Evolutionary conservation across 92 coral and sea anemone genomes (phyloP).

Genomic region (Blastomussa wellsi): DNA sequence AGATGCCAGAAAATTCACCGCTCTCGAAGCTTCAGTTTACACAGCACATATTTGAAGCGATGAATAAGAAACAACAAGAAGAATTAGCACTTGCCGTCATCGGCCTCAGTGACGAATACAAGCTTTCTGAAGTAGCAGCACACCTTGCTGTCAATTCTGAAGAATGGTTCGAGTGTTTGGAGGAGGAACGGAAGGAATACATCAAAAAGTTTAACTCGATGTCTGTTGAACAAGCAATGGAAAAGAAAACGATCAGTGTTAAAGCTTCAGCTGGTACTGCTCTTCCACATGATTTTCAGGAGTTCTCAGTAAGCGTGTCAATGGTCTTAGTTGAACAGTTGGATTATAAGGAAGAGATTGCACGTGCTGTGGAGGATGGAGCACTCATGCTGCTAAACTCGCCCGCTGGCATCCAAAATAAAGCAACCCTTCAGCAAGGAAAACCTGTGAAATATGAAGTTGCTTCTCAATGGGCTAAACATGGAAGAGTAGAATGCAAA

Average conservation of each 20-base stretch:
- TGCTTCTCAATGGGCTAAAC: too few species aligned
- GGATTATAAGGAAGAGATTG: slow-evolving; percentile 40
- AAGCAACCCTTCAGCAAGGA: too few species aligned
- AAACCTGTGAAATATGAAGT: too few species aligned
- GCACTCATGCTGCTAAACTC: slow-evolving; percentile 44
- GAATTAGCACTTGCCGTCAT: slow-evolving; percentile 45
- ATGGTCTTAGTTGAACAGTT: background rate
- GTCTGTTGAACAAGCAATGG: slow-evolving; percentile 41
- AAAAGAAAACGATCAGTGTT: slow-evolving; percentile 33
- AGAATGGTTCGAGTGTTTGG: slow-evolving; percentile 54
- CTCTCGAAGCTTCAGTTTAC: slow-evolving; percentile 61
- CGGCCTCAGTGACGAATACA: slow-evolving; percentile 42
- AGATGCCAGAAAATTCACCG: slow-evolving; percentile 17
- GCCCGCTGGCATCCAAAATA: slow-evolving; percentile 16
- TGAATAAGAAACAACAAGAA: slow-evolving; percentile 43
- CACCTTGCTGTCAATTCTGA: slow-evolving; percentile 47
- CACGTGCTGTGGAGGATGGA: slow-evolving; percentile 29
- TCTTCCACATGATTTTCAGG: slow-evolving; percentile 31
- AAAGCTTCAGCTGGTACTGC: background rate
- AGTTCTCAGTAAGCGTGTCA: slow-evolving; percentile 22
- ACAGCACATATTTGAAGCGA: slow-evolving; percentile 45
- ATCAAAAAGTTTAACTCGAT: slow-evolving; percentile 35
- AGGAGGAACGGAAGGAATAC: too few species aligned
- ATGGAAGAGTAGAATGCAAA: too few species aligned
- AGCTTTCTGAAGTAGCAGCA: slow-evolving; percentile 28